A percentile compares a stretch with the other conserved stretches of the same genome.
These are phyloP conservation scores for Smutsia gigantea DNA, from an alignment of 2,797 vertebrate species.

Conservation along the genomic window DNA sequence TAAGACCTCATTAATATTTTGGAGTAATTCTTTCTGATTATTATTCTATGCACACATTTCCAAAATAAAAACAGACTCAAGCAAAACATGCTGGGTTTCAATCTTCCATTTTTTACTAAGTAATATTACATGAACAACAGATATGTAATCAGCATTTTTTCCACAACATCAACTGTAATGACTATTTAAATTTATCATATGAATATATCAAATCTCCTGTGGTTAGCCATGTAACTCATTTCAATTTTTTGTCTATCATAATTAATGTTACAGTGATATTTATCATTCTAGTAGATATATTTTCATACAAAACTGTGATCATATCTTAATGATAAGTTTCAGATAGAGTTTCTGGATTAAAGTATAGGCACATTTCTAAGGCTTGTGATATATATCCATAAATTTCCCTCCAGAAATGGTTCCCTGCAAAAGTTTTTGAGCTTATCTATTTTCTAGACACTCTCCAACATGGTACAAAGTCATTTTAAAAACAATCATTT, in stretches of 20 bases:
- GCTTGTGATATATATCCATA: not conserved
- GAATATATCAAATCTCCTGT: not conserved
- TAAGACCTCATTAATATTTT: not conserved
- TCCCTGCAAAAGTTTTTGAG: accelerated
- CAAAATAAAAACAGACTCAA: not conserved
- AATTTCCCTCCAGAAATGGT: not conserved
- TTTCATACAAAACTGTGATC: not conserved
- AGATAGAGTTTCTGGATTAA: not conserved
- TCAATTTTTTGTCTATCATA: not conserved
- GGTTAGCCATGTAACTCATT: not conserved
- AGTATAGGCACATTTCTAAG: not conserved
- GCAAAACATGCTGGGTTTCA: not conserved
- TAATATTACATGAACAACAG: not conserved
- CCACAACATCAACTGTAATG: not conserved
- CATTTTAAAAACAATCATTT: not conserved
- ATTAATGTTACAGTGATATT: not conserved
- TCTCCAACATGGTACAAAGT: not conserved
- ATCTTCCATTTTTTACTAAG: not conserved
- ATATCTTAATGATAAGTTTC: not conserved
- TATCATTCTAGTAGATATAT: not conserved
- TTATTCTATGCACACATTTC: not conserved
- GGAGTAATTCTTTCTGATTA: not conserved
- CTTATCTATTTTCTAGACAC: not conserved
- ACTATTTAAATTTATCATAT: not conserved
- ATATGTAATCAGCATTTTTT: not conserved